A percentile compares a stretch with the other conserved stretches of the same genome.
These are phyloP conservation scores for Ictidomys tridecemlineatus DNA, from an alignment of 2,113 vertebrate species.

Conservation along the genomic window DNA sequence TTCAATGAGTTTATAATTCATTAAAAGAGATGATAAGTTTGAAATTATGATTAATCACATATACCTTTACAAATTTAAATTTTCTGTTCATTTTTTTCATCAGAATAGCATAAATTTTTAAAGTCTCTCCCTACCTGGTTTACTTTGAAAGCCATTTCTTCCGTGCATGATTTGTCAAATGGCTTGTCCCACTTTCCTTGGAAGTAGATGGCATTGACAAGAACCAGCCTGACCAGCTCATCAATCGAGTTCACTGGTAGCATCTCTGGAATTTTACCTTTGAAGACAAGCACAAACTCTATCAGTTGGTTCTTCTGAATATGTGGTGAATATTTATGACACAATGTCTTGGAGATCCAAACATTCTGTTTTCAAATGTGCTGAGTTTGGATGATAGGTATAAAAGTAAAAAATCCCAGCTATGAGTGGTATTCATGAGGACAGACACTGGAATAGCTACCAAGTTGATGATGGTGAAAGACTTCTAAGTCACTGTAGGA, in stretches of 20 bases:
- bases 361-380: neutral
- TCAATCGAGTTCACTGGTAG: constrained; percentile 86
- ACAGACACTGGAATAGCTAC: neutral
- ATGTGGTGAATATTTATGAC: neutral
- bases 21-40: neutral
- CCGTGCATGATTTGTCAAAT: constrained; percentile 87
- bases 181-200: constrained; percentile 92
- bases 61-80: neutral
- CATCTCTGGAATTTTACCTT: constrained; percentile 95
- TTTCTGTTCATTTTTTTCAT: neutral
- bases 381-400: neutral
- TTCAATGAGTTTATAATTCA: neutral
- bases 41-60: neutral
- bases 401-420: neutral
- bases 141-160: constrained; percentile 89
- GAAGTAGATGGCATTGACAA: constrained; percentile 96
- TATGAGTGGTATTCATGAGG: fast-evolving
- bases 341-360: neutral
- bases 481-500: neutral
- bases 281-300: neutral
- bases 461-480: neutral
- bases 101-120: neutral
- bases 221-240: constrained; percentile 88
- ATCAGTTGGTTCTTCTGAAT: neutral
- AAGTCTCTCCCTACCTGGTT: constrained; percentile 87